These are phyloP conservation scores for Sternarchorhynchus goeldii DNA, from an alignment of 2,797 vertebrate species.

Conservation along the genomic window DNA sequence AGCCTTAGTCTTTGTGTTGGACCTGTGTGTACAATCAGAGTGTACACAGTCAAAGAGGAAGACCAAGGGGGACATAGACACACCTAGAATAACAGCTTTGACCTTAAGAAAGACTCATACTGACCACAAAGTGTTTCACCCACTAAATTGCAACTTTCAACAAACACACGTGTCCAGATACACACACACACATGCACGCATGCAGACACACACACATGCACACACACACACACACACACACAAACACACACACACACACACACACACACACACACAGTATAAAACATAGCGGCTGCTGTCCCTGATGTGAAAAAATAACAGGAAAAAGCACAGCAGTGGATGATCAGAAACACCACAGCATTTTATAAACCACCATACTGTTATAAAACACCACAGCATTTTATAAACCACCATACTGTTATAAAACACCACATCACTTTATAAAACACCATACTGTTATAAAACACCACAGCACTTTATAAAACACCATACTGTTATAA, in stretches of 20 bases:
- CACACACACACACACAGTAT: slow-evolving; percentile 11
- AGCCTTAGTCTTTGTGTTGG: not conserved
- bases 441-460: too few relatives aligned
- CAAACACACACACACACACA: slow-evolving; percentile 22
- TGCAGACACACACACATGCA: not conserved
- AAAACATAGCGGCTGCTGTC: not conserved
- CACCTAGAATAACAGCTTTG: slow-evolving; percentile 18
- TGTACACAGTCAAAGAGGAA: not conserved
- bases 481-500: too few relatives aligned
- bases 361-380: too few relatives aligned
- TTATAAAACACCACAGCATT: too few relatives aligned
- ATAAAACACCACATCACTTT: too few relatives aligned
- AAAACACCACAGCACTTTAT: too few relatives aligned
- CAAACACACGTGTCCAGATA: slow-evolving; percentile 19
- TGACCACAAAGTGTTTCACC: slow-evolving; percentile 39
- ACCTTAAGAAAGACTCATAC: slow-evolving; percentile 42
- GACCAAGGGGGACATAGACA: not conserved
- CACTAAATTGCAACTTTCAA: slow-evolving; percentile 37
- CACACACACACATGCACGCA: slow-evolving; percentile 20
- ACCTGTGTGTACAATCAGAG: slow-evolving; percentile 13
- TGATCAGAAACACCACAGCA: too few relatives aligned
- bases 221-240: slow-evolving; percentile 22
- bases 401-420: too few relatives aligned
- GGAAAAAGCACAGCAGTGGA: too few relatives aligned
- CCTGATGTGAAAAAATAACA: too few relatives aligned